A percentile compares a stretch with the other conserved stretches of the same genome.
phyloP scores from a whole-genome alignment of 2,888 invertebrate species.

The Invenusta paracnida region DNA sequence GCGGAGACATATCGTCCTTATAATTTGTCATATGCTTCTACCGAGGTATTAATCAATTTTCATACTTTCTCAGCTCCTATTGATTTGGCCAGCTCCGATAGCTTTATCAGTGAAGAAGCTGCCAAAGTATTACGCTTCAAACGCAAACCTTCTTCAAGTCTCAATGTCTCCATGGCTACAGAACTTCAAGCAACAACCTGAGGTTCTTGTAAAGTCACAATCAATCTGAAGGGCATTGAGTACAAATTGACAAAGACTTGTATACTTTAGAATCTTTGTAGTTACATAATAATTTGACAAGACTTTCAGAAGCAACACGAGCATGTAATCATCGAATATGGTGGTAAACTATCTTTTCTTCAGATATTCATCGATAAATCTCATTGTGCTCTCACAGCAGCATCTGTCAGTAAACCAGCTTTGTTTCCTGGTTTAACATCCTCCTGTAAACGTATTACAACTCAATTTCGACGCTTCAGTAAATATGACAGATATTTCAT shows the following conservation, averaged over 20 bases:
- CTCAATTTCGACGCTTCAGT: not conserved
- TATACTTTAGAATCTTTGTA: not conserved
- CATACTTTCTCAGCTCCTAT: not conserved
- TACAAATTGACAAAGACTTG: not conserved
- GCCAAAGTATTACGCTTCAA: not conserved
- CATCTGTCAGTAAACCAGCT: not conserved
- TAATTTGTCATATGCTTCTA: not conserved
- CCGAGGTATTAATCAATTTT: not conserved
- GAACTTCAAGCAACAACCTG: not conserved
- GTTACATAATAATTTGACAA: not conserved
- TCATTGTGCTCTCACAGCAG: not conserved
- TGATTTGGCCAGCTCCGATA: not conserved
- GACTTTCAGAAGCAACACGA: not conserved
- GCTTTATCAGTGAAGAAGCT: not conserved
- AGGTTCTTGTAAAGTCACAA: not conserved
- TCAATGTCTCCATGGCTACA: not conserved
- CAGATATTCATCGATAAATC: not conserved
- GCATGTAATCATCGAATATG: not conserved
- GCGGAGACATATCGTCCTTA: no score
- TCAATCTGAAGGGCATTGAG: not conserved
- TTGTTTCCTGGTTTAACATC: not conserved
- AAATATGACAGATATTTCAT: not conserved
- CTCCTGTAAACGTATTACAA: not conserved
- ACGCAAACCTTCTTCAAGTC: not conserved
- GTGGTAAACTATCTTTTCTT: not conserved